These are phyloP conservation scores for Dinothrombium tinctorium DNA, from an alignment of 1,140 invertebrate species.

Conservation along the genomic window DNA sequence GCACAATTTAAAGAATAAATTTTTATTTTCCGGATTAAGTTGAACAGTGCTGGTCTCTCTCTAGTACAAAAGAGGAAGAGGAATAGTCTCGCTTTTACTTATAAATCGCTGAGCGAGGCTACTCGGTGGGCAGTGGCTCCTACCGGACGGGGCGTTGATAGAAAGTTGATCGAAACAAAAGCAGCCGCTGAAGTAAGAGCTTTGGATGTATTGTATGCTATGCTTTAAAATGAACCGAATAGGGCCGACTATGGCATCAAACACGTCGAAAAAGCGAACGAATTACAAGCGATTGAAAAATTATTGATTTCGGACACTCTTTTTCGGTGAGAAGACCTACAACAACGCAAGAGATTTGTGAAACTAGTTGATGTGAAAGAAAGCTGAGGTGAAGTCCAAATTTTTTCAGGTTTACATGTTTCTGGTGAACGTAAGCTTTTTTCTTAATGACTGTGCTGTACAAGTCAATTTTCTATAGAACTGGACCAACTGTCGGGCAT, in stretches of 20 bases:
- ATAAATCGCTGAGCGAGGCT: no score
- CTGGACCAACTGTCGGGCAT: conserved; percentile 77
- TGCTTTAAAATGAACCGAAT: conserved; percentile 71
- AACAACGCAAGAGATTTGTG: conserved; percentile 70
- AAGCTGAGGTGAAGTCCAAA: conserved; percentile 71
- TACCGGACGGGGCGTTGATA: no score
- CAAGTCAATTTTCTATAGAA: no score
- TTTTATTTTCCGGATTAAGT: no score
- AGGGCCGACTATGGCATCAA: conserved; percentile 91
- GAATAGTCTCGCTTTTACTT: no score
- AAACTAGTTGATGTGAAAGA: conserved; percentile 77
- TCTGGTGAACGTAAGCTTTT: conserved; percentile 98
- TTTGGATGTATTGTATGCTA: conserved; percentile 73
- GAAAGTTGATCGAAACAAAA: conserved; percentile 93
- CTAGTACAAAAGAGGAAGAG: no score
- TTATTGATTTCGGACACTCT: conserved; percentile 86
- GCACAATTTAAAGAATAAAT: no score
- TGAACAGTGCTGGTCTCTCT: no score
- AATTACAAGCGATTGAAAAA: conserved; percentile 78
- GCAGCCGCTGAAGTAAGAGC: conserved; percentile 79
- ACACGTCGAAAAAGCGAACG: conserved; percentile 61
- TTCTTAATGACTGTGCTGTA: no score
- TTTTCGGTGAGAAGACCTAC: conserved; percentile 76
- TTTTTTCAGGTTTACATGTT: conserved; percentile 95
- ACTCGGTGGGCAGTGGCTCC: no score